A percentile compares a stretch with the other conserved stretches of the same genome.
These are phyloP conservation scores for Bufo bufo DNA, from an alignment of 2,113 vertebrate species.

Conservation along the genomic window DNA sequence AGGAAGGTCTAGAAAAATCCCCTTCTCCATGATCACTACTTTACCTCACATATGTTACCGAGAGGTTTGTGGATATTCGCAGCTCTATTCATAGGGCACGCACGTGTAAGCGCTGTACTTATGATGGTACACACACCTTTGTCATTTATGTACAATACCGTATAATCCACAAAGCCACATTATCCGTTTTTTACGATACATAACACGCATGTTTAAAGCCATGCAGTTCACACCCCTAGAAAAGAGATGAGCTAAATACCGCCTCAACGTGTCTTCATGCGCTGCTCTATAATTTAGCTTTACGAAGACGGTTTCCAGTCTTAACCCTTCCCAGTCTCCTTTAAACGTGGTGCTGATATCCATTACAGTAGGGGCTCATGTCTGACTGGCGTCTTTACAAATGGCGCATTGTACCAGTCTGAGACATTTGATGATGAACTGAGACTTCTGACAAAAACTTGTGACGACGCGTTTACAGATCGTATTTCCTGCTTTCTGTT, in stretches of 20 bases:
- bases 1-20: not conserved
- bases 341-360: not conserved
- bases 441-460: not conserved
- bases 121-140: too few species aligned
- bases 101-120: too few species aligned
- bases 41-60: not conserved
- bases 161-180: too few species aligned
- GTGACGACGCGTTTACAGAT: not conserved
- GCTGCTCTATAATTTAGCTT: conserved; percentile 31
- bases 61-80: too few species aligned
- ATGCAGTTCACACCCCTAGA: not conserved
- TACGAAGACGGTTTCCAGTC: not conserved
- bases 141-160: too few species aligned
- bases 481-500: not conserved
- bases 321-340: not conserved
- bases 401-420: not conserved
- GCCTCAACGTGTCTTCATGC: not conserved
- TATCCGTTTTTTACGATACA: not conserved
- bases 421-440: not conserved
- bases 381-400: not conserved
- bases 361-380: not conserved
- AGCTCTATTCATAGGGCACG: too few species aligned
- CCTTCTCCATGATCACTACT: not conserved
- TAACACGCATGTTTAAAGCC: not conserved
- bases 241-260: not conserved